phyloP scores from a whole-genome alignment of 2,113 vertebrate species.

The Puffinus mauretanicus region DNA sequence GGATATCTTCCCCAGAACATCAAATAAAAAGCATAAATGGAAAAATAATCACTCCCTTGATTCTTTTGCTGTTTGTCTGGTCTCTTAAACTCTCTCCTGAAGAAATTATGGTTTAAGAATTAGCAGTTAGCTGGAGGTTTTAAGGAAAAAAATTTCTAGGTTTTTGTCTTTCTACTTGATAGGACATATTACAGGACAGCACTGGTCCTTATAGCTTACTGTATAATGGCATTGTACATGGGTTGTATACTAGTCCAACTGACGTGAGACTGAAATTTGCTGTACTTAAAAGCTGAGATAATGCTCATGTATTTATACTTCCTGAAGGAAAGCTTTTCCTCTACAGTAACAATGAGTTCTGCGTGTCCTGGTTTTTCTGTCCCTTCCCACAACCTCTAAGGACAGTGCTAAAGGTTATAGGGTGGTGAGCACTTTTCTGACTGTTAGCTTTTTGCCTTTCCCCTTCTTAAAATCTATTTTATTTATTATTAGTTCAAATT shows the following conservation, averaged over 20 bases:
- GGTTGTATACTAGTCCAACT: background rate
- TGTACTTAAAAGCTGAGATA: background rate
- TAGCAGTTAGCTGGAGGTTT: background rate
- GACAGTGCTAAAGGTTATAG: background rate
- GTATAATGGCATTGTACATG: background rate
- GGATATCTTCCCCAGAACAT: background rate
- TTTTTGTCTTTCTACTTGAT: background rate
- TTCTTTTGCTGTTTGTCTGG: background rate
- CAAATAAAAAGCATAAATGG: background rate
- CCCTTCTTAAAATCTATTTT: background rate
- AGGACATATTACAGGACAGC: background rate
- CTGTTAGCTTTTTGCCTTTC: background rate
- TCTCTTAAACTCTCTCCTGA: background rate
- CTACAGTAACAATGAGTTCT: background rate
- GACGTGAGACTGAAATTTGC: background rate
- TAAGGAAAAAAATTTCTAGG: background rate
- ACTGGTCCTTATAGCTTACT: background rate
- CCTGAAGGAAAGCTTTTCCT: background rate
- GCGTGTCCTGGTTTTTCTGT: background rate
- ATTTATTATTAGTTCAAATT: background rate
- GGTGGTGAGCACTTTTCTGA: background rate
- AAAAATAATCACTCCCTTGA: background rate
- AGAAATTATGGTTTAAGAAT: background rate
- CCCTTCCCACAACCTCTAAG: background rate
- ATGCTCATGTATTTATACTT: background rate